A percentile compares a stretch with the other conserved stretches of the same genome.
Conservation (phyloP, 2,888 invertebrate genomes). For the Drosophila lutescens region DNA sequence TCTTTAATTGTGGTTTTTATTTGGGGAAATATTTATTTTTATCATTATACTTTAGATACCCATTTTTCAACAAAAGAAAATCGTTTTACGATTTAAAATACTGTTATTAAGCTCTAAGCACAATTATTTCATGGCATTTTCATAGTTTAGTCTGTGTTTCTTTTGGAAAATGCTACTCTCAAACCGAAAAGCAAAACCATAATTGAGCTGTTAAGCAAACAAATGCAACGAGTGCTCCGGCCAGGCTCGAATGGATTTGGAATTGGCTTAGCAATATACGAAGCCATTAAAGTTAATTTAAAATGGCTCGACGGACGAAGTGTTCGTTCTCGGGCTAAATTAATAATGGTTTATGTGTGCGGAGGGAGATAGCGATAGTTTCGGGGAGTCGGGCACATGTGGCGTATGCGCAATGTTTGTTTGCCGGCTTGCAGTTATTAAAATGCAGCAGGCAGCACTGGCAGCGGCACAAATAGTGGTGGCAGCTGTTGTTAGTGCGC, state of each 20-base stretch:
- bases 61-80: too few relatives aligned
- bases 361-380: conserved; percentile 19
- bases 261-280: conserved; percentile 59
- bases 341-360: conserved; percentile 69
- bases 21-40: background rate
- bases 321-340: conserved; percentile 55
- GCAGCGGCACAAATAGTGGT: conserved; percentile 39
- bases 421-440: conserved; percentile 67
- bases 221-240: conserved; percentile 48
- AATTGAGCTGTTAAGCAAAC: conserved; percentile 74
- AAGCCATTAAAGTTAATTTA: conserved; percentile 66
- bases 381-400: conserved; percentile 50
- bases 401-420: conserved; percentile 72
- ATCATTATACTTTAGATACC: too few relatives aligned
- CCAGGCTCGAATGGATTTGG: conserved; percentile 44
- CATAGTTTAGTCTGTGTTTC: background rate
- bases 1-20: too few relatives aligned
- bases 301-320: conserved; percentile 50
- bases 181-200: conserved; percentile 39
- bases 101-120: background rate
- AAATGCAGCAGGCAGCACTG: conserved; percentile 61
- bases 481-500: conserved; percentile 78
- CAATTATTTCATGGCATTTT: background rate
- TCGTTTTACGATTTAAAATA: background rate
- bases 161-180: background rate